Conservation (phyloP, 92 coral and sea anemone species). For the Scolanthus callimorphus region DNA sequence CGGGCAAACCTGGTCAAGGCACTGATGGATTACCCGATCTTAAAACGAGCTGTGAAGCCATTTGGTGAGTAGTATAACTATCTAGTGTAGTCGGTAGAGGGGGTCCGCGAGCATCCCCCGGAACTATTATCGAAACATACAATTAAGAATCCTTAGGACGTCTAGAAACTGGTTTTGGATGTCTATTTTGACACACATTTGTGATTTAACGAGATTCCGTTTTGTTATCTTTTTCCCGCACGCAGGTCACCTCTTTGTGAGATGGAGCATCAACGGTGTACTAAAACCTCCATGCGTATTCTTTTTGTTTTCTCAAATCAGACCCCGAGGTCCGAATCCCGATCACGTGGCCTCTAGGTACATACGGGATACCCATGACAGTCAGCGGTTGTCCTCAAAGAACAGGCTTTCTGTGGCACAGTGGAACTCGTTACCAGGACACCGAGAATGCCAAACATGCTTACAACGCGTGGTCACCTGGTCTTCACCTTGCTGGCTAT, state of each 20-base stretch:
- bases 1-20: background rate
- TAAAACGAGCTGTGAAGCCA: background rate
- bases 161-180: too few species aligned
- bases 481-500: slow-evolving; percentile 13
- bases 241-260: too few species aligned
- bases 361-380: slow-evolving; percentile 51
- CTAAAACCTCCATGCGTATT: too few species aligned
- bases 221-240: too few species aligned
- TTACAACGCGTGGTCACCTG: slow-evolving; percentile 13
- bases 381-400: slow-evolving; percentile 25
- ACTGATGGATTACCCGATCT: background rate
- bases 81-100: too few species aligned
- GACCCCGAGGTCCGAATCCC: slow-evolving; percentile 5
- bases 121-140: too few species aligned
- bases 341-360: slow-evolving; percentile 46
- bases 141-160: too few species aligned
- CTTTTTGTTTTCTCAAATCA: background rate
- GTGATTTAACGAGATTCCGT: too few species aligned
- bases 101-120: too few species aligned
- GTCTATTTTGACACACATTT: too few species aligned
- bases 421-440: slow-evolving; percentile 41
- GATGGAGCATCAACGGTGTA: too few species aligned
- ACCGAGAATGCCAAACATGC: slow-evolving; percentile 20
- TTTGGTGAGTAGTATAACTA: background rate
- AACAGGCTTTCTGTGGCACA: slow-evolving; percentile 27